Base-by-base conservation (phyloP, 2,888 invertebrate genomes). In the Scrobipalpa costella region DNA sequence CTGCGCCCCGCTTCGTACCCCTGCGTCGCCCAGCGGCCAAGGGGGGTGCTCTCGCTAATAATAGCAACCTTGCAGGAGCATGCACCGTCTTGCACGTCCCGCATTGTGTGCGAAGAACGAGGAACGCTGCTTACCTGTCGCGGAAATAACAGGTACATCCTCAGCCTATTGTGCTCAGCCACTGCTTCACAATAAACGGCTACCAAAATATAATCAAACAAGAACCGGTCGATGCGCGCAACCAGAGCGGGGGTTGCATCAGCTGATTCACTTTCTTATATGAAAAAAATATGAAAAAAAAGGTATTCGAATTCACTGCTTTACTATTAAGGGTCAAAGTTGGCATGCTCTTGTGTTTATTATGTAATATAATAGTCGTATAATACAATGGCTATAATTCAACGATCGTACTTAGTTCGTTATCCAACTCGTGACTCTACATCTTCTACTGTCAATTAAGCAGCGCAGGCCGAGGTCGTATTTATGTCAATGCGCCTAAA, bases 401-500 rank as follows among this genome's bases (percentile, higher is more conserved):
- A 13, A 40, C 1, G n/a, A 1, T 11, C 13, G 6, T 40, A 40
- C 40, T 40, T 13, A 40, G 40, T 9, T 40, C 17, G 17, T 19
- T 50, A 50, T 21, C 19, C 21, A 50, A 50, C 19, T 19, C 11
- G 19, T 19, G 21, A 50, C 19, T 50, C 50, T 50, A 50, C 50
- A 50, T 50, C 50, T 50, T 50, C 50, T 19, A 40, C 50, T 50
- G 50, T 50, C 50, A 19, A 50, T 50, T 50, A 49, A 49, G 47
- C 47, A n/a, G n/a, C 47, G 17, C 15, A 49, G 17, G 21, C 52
- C 52, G 55, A 50, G 55, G 57, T 13, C 57, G 17, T 61, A 50
- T 61, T 61, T 61, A 50, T 61, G 33, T 61, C 61, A n/a, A 27
- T 47, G 44, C 49, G 17, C 44, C 34, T 21, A 61, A 49, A 17